Percentiles rank a stretch among this genome's conserved stretches.
Conservation (phyloP, 2,888 invertebrate genomes). For the Tetranychus piercei region DNA sequence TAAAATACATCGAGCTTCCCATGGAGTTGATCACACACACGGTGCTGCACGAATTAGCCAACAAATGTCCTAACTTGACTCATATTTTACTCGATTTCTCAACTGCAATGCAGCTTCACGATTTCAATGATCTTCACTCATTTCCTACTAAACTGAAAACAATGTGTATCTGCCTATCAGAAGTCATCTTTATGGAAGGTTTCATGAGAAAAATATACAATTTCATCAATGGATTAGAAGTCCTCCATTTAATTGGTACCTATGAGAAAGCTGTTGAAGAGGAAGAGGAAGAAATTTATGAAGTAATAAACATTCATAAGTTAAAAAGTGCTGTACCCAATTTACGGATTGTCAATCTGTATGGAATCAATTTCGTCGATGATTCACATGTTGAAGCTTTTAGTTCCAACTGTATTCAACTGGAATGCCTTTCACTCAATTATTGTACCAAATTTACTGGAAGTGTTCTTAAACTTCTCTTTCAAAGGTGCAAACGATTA, state of each 20-base stretch:
- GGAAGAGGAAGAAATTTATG: constrained; percentile 97
- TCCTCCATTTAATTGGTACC: constrained; percentile 90
- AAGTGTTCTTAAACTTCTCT: constrained; percentile 75
- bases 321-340: constrained; percentile 95
- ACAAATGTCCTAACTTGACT: constrained; percentile 82
- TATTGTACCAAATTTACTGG: constrained; percentile 94
- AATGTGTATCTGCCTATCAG: constrained; percentile 87
- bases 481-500: constrained; percentile 77
- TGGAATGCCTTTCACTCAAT: constrained; percentile 91
- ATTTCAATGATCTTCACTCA: constrained; percentile 95
- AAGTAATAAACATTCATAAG: constrained; percentile 96
- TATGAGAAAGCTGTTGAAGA: constrained; percentile 79
- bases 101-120: constrained; percentile 97
- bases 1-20: constrained; percentile 77
- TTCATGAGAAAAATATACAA: constrained; percentile 99
- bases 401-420: constrained; percentile 62
- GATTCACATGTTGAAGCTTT: constrained; percentile 98
- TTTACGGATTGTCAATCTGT: constrained; percentile 85
- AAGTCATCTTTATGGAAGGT: constrained; percentile 99
- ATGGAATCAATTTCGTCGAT: constrained; percentile 94
- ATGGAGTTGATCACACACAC: constrained; percentile 91
- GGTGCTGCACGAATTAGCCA: constrained; percentile 85
- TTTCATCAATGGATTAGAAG: constrained; percentile 92
- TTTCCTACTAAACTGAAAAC: constrained; percentile 92
- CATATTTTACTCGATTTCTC: constrained; percentile 93